Evolutionary conservation across 2,888 invertebrate genomes (phyloP), one percentile per base, ranked within the genome.

Genomic region (Phragmatobia fuliginosa): DNA sequence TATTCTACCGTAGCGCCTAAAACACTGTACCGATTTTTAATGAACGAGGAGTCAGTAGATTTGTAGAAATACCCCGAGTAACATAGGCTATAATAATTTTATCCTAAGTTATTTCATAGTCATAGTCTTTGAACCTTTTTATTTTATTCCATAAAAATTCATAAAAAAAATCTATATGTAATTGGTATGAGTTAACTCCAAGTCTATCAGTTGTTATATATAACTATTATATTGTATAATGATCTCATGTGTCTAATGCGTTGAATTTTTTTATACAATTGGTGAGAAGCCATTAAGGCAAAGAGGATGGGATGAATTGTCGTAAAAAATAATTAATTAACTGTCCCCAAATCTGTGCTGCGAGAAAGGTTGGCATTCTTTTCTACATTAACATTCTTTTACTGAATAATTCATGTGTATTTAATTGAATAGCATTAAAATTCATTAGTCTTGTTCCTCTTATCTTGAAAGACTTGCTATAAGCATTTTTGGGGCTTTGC

Each of bases 351-450:
- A 88, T 89, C 86, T 88, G 82, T 83, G 86, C 83, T 71, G 78
- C 78, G 83, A 87, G 87, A 85, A 84, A 87, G 87, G 85, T 85
- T 86, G 87, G 87, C 87, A 90, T 93, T 92, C 90, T 93, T 93
- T 92, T 87, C 85, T 83, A 85, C 90, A 90, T 91, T 91, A 90
- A 88, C 89, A 90, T 91, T 90, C 87, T 89, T 88, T 89, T 88
- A 81, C 85, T 93, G 93, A 93, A 93, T 94, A 84, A 94, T 94
- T 92, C 92, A 93, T 93, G 89, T 91, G 92, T 91, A 92, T 92
- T 91, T 92, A 91, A 93, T 92, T 92, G 92, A 92, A 92, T 92
- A 88, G 86, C 90, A 93, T 93, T 93, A 91, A 92, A 93, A 93
- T 93, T 92, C 88, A 93, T 93, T 92, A 91, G 85, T 85, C 80